Percentiles rank a stretch among this genome's conserved stretches.
Conservation (phyloP, 2,888 invertebrate genomes). For the Habrosyne pyritoides region DNA sequence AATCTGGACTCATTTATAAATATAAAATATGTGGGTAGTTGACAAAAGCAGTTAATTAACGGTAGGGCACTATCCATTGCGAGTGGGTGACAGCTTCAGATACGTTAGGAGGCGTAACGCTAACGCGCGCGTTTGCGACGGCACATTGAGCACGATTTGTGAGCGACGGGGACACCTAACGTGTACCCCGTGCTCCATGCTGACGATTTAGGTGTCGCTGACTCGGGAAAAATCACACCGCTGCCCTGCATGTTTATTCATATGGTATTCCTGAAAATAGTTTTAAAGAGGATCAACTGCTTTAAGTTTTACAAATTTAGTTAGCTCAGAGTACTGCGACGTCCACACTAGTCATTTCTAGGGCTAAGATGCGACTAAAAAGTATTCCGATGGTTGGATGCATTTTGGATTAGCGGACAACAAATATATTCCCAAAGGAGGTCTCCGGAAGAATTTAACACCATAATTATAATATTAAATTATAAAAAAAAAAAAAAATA, state of each 20-base stretch:
- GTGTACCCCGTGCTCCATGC: slow-evolving; percentile 9
- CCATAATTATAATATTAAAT: too few species aligned
- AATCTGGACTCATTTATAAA: not conserved
- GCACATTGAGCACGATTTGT: slow-evolving; percentile 63
- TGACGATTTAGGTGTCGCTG: not conserved
- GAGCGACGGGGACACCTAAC: slow-evolving; percentile 27
- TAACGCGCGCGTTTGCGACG: slow-evolving; percentile 44
- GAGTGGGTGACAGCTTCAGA: slow-evolving; percentile 10
- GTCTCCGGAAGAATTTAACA: too few species aligned
- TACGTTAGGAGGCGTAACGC: slow-evolving; percentile 39
- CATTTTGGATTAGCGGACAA: too few species aligned
- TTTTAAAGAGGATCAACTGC: not conserved
- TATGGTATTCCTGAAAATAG: not conserved
- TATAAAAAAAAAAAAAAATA: too few species aligned
- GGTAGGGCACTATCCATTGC: slow-evolving; percentile 12
- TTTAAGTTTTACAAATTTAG: too few species aligned
- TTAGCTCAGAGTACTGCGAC: too few species aligned
- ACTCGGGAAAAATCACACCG: not conserved
- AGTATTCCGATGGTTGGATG: too few species aligned
- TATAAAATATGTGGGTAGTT: not conserved
- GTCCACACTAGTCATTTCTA: too few species aligned
- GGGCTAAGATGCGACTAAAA: too few species aligned
- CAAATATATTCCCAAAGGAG: too few species aligned
- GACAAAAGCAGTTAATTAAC: not conserved
- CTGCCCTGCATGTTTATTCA: not conserved